Base-by-base conservation (phyloP, 1,140 invertebrate genomes). In the Drosophila melanogaster region DNA sequence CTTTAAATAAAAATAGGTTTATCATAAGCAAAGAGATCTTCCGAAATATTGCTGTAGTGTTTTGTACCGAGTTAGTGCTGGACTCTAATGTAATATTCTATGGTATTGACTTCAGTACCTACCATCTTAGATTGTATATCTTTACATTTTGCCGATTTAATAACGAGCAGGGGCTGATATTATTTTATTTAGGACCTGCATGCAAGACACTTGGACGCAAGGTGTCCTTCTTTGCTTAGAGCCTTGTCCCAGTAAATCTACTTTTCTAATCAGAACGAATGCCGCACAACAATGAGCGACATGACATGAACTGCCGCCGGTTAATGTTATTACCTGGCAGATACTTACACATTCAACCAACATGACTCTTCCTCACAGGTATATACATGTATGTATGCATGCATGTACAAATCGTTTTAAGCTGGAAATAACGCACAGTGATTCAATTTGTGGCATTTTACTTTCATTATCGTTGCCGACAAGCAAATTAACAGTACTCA, bases 361-460 rank as follows among this genome's bases (percentile, higher is more conserved):
- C 38, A 76, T 17, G 26, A 55, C 61, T 49, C 72, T 38, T 26
- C 41, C 51, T 15, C 43, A 26, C 24, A 26, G 24, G 24, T 6
- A 12, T 6, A 12, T 37, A 37, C 33, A 33, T 33, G 37, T 51
- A 37, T 24, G 35, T 53, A 19, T 19, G 19, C 2, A 70, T 44
- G 49, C 22, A 47, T 24, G 53, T 37, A 54, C 47, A 24, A 61
- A 59, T 44, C 41, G 60, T 57, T 77, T 86, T 81, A 77, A 80
- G 55, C 30, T 64, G 73, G 64, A 69, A 59, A 60, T 58, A 35
- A 62, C 73, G 35, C 67, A 65, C 72, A 65, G 71, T 75, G 73
- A 85, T 86, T 86, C 72, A 86, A 86, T 85, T 86, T 86, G 62
- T 50, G 58, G 74, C 73, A 70, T 77, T 86, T 85, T 74, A 80